phyloP scores from a whole-genome alignment of 2,797 vertebrate species.

The Lutjanus campechanus region DNA sequence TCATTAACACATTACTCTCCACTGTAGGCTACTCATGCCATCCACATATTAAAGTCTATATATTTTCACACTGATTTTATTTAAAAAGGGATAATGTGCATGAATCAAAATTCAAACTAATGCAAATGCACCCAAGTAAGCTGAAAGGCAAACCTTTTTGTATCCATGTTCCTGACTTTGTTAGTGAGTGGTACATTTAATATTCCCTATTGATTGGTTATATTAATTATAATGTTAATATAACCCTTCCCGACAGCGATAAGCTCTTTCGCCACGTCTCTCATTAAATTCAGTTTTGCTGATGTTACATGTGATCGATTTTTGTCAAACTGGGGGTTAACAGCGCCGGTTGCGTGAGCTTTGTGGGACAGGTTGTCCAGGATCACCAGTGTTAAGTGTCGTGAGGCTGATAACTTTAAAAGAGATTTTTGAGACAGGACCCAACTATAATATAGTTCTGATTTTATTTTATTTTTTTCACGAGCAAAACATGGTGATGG shows the following conservation, averaged over 20 bases:
- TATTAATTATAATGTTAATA: constrained; percentile 8
- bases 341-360: neutral
- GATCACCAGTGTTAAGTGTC: neutral
- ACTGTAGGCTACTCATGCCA: neutral
- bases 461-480: constrained; percentile 7
- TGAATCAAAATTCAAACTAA: too few species aligned
- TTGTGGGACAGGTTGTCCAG: neutral
- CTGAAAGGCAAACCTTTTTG: neutral
- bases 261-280: neutral
- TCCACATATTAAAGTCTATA: neutral
- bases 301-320: constrained; percentile 1
- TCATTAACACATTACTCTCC: constrained; percentile 2
- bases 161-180: neutral
- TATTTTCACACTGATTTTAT: neutral
- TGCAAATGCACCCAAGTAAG: too few species aligned
- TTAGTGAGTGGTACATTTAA: neutral
- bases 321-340: neutral
- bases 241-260: neutral
- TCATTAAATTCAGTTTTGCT: constrained; percentile 1
- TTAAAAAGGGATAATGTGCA: too few species aligned
- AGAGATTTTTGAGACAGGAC: constrained; percentile 25
- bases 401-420: constrained; percentile 6
- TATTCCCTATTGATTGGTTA: neutral
- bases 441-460: neutral
- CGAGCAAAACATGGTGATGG: constrained; percentile 24